Base-by-base conservation (phyloP, 2,888 invertebrate genomes). In the Choreutis nemorana region DNA sequence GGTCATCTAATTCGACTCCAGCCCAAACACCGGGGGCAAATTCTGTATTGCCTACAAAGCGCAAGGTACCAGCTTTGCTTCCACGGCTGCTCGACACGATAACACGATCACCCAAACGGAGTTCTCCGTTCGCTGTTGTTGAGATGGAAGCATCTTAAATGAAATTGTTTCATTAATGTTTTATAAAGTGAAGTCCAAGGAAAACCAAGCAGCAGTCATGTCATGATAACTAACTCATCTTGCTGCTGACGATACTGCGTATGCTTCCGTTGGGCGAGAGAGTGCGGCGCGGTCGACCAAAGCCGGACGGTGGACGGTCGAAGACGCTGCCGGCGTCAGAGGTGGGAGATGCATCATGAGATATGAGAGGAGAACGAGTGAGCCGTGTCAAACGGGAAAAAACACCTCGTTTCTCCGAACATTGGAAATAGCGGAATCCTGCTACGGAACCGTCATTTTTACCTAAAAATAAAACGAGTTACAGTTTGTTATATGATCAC, bases 391-490 rank as follows among this genome's bases (percentile, higher is more conserved):
- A 82, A 12, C 91, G 86, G 14, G 94, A 95, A 68, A 97, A 97
- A 10, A 97, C 90, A n/a, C 97, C 97, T 34, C 90, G 89, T 52
- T 91, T 90, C 13, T 91, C 84, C 51, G 93, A 89, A 60, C 97
- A 97, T 63, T 94, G 94, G 71, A 97, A 97, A 71, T 97, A 97
- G 27, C 91, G 86, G 30, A 87, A 85, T 29, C 95, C 95, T 31
- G 91, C 91, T 37, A 97, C 96, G 16, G 94, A 91, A 14, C 97
- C 97, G 66, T 97, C 96, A 64, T 97, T 97, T 82, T 97, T 97
- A 43, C 97, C 97, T 91, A 58, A 36, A 70, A 66, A 23, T 13
- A 18, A 26, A 22, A 6, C 13, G 15, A 21, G 7, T 12, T 21
- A 21, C 3, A 4, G 6, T 21, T 21, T 9, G 10, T 9, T n/a